These are phyloP conservation scores for Caenorhabditis sinica DNA, from an alignment of 2,888 invertebrate species.

Conservation along the genomic window DNA sequence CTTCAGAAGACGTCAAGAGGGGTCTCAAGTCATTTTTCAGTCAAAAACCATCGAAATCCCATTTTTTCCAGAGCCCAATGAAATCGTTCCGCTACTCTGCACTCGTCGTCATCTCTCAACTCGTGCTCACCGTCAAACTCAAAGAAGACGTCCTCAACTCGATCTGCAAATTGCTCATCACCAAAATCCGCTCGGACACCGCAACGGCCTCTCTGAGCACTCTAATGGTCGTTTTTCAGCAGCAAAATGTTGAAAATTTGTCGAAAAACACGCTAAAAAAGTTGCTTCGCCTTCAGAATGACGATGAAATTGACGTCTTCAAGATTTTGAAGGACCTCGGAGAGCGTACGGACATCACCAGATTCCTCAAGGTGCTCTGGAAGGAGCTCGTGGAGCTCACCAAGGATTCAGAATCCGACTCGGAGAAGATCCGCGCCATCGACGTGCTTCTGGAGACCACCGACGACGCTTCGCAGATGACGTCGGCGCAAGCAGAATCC, in stretches of 20 bases:
- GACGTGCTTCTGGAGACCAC: conserved; percentile 42
- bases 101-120: conserved; percentile 76
- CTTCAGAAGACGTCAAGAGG: no score
- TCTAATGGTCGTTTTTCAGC: conserved; percentile 79
- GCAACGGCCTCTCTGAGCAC: conserved; percentile 74
- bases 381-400: conserved; percentile 68
- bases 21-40: no score
- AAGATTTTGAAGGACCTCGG: conserved; percentile 59
- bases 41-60: no score
- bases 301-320: conserved; percentile 66
- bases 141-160: conserved; percentile 69
- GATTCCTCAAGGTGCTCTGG: conserved; percentile 74
- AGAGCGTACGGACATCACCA: conserved; percentile 71
- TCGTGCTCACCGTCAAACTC: conserved; percentile 75
- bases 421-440: conserved; percentile 21
- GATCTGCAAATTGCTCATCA: conserved; percentile 76
- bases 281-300: conserved; percentile 67
- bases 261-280: conserved; percentile 71
- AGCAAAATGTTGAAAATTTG: conserved; percentile 74
- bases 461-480: conserved; percentile 33
- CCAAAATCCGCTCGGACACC: conserved; percentile 74
- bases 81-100: conserved; percentile 70
- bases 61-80: conserved; percentile 59
- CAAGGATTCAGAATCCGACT: conserved; percentile 38
- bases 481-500: conserved; percentile 4